phyloP scores from a whole-genome alignment of 2,113 vertebrate species.

The Oryctolagus cuniculus region mOryCun1.1 NC_091433.1:111085501-111086000 shows the following conservation, averaged over 20 bases:
- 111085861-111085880: not conserved
- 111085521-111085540: not conserved
- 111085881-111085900: not conserved
- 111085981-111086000: not conserved
- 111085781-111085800: slow-evolving; percentile 28
- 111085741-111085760: not conserved
- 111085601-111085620: not conserved
- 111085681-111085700: not conserved
- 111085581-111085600: slow-evolving; percentile 3
- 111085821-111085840: slow-evolving; percentile 30
- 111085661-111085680: not conserved
- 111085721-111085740: not conserved
- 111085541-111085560: not conserved
- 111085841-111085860: not conserved
- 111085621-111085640: not conserved
- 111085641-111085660: not conserved
- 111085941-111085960: not conserved
- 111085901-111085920: not conserved
- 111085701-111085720: slow-evolving; percentile 7
- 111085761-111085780: slow-evolving; percentile 50
- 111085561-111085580: slow-evolving; percentile 4
- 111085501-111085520: not conserved
- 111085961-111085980: slow-evolving; percentile 31
- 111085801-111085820: not conserved
- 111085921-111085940: not conserved